These are phyloP conservation scores for Tetragonula carbonaria DNA, from an alignment of 2,888 invertebrate genomes.

Conservation along the genomic window DNA sequence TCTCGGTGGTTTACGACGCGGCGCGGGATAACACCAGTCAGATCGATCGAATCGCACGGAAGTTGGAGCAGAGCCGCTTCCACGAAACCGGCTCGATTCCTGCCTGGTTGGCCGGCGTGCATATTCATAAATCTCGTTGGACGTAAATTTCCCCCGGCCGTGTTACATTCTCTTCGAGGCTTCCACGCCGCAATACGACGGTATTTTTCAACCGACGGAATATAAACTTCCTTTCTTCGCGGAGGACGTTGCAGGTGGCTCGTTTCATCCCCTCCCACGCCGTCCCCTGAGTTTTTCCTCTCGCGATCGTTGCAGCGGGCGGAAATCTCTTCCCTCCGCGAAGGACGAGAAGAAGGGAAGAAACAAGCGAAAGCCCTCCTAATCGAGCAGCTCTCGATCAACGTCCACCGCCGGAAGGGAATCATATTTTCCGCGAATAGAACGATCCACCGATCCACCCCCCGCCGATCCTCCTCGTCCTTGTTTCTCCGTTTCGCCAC, in stretches of 20 bases:
- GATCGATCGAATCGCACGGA: background rate
- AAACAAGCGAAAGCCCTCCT: conserved; percentile 59
- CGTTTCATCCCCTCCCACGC: conserved; percentile 39
- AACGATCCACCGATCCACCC: conserved; percentile 55
- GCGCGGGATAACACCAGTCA: background rate
- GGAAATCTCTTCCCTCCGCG: conserved; percentile 54
- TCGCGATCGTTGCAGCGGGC: conserved; percentile 18
- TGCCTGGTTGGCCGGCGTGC: conserved; percentile 18
- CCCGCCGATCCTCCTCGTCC: conserved; percentile 33
- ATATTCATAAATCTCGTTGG: conserved; percentile 63
- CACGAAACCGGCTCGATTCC: background rate
- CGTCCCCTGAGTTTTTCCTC: conserved; percentile 20
- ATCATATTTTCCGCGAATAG: conserved; percentile 74
- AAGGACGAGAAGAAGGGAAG: conserved; percentile 22
- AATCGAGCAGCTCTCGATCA: conserved; percentile 78
- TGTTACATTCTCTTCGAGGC: conserved; percentile 52
- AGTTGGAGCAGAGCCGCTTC: background rate
- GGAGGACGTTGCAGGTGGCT: conserved; percentile 62
- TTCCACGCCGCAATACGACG: conserved; percentile 61
- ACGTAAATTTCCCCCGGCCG: conserved; percentile 56
- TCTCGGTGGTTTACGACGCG: background rate
- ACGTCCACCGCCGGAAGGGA: conserved; percentile 75
- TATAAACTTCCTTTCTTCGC: conserved; percentile 55
- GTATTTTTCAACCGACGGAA: conserved; percentile 63
- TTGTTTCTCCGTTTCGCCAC: conserved; percentile 46